Evolutionary conservation across 2,888 invertebrate species (phyloP).

Genomic region (Thera britannica): DNA sequence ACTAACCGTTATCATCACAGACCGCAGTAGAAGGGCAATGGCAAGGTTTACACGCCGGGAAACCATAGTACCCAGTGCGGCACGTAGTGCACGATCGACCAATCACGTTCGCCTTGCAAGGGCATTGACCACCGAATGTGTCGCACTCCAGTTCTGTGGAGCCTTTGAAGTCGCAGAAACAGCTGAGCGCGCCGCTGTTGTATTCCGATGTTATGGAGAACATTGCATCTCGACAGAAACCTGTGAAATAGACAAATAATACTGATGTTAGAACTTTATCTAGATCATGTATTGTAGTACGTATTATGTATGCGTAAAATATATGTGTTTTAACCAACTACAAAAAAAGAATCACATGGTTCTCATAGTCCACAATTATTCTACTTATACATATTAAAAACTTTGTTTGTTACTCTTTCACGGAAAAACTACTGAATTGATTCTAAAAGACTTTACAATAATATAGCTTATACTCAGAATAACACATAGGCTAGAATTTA

Average conservation of each 20-base stretch:
- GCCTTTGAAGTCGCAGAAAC: constrained; percentile 95
- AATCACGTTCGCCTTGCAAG: constrained; percentile 96
- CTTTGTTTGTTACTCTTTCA: too few species aligned
- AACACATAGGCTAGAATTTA: too few species aligned
- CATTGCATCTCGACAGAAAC: constrained; percentile 95
- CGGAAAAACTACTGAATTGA: too few species aligned
- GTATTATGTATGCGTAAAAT: too few species aligned
- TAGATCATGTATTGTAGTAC: too few species aligned
- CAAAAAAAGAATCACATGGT: too few species aligned
- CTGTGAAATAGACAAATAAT: constrained; percentile 56
- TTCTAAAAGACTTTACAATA: too few species aligned
- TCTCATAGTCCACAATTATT: too few species aligned
- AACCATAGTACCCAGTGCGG: constrained; percentile 97
- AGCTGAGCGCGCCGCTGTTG: constrained; percentile 96
- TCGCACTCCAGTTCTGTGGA: constrained; percentile 94
- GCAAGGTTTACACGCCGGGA: constrained; percentile 96
- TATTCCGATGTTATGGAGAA: constrained; percentile 98
- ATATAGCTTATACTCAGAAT: too few species aligned
- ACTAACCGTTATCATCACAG: constrained; percentile 88
- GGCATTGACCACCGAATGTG: constrained; percentile 98
- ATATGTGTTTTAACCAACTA: too few species aligned
- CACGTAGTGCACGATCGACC: constrained; percentile 94
- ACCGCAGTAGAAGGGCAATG: constrained; percentile 93
- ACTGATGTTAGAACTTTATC: too few species aligned
- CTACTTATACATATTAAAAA: too few species aligned